phyloP scores from a whole-genome alignment of 23 tunicate species.

The Diplosoma virens region DNA sequence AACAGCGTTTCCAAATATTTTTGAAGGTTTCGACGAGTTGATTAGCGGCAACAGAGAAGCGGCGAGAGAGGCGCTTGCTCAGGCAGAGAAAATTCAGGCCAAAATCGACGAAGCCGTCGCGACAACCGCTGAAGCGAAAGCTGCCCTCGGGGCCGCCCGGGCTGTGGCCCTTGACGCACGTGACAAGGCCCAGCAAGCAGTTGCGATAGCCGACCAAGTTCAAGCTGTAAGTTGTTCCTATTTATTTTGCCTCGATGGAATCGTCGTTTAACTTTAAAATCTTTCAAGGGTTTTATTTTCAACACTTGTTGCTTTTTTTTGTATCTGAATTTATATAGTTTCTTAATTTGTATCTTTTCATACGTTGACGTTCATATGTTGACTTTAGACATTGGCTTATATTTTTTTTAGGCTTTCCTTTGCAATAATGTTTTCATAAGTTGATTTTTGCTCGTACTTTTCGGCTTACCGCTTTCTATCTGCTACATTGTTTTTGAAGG shows the following conservation, averaged over 20 bases:
- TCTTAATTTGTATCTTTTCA: neutral
- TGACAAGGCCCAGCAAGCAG: slow-evolving; percentile 75
- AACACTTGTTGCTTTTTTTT: neutral
- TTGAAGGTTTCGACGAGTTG: slow-evolving; percentile 63
- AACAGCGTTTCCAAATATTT: no score
- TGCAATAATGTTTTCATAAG: no score
- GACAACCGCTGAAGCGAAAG: slow-evolving; percentile 41
- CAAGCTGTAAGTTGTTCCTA: slow-evolving; percentile 40
- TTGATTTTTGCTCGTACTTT: no score
- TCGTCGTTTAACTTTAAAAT: neutral
- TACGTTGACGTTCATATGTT: neutral
- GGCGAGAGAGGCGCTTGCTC: slow-evolving; percentile 45
- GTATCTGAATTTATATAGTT: neutral
- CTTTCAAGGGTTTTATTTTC: neutral
- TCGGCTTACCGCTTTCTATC: no score
- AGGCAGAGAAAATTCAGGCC: slow-evolving; percentile 34
- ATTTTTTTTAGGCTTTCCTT: no score
- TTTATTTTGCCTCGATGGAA: neutral
- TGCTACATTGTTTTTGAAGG: no score
- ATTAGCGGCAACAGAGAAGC: slow-evolving; percentile 49
- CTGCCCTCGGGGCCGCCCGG: slow-evolving; percentile 64
- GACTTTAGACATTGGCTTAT: no score
- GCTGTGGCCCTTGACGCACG: slow-evolving; percentile 53
- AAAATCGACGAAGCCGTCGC: slow-evolving; percentile 61
- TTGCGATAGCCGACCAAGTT: slow-evolving; percentile 51